Evolutionary conservation across 2,797 vertebrate genomes (phyloP).

Genomic region (Notoglanidium macrostoma): DNA sequence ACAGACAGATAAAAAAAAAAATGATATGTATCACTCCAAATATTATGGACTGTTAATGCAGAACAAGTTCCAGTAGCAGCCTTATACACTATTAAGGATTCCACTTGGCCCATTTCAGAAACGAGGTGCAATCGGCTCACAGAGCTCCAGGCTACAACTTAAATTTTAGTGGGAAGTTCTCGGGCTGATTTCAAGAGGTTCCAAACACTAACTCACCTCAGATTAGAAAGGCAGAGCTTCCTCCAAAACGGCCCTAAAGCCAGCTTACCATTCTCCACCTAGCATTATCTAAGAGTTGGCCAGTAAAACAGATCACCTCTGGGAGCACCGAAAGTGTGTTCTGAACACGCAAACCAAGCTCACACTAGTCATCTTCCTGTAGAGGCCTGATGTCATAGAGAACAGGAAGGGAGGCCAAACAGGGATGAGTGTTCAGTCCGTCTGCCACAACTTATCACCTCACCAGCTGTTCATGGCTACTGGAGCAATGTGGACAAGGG

Average conservation of each 20-base stretch:
- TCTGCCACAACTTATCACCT: slow-evolving; percentile 29
- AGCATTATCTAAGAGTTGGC: slow-evolving; percentile 61
- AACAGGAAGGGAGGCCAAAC: slow-evolving; percentile 20
- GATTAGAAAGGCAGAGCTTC: slow-evolving; percentile 49
- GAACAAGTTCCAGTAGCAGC: not conserved
- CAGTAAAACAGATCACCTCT: slow-evolving; percentile 61
- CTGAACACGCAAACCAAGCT: slow-evolving; percentile 68
- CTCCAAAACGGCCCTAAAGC: slow-evolving; percentile 16
- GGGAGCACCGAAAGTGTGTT: slow-evolving; percentile 53
- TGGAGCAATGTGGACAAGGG: not conserved
- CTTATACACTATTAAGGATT: not conserved
- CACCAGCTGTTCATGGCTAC: slow-evolving; percentile 29
- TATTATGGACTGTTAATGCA: slow-evolving; percentile 14
- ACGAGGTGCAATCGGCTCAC: not conserved
- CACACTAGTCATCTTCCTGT: slow-evolving; percentile 70
- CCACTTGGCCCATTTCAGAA: not conserved
- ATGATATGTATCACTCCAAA: not conserved
- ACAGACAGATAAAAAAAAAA: not conserved
- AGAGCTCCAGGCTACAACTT: not conserved
- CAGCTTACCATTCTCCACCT: slow-evolving; percentile 48
- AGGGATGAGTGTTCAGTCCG: not conserved
- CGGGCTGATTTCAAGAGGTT: slow-evolving; percentile 19
- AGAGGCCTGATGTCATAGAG: slow-evolving; percentile 65
- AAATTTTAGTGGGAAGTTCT: slow-evolving; percentile 17
- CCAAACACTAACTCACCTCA: slow-evolving; percentile 21